Conservation (phyloP, 2,797 vertebrate species). For the Siniperca obscura region DNA sequence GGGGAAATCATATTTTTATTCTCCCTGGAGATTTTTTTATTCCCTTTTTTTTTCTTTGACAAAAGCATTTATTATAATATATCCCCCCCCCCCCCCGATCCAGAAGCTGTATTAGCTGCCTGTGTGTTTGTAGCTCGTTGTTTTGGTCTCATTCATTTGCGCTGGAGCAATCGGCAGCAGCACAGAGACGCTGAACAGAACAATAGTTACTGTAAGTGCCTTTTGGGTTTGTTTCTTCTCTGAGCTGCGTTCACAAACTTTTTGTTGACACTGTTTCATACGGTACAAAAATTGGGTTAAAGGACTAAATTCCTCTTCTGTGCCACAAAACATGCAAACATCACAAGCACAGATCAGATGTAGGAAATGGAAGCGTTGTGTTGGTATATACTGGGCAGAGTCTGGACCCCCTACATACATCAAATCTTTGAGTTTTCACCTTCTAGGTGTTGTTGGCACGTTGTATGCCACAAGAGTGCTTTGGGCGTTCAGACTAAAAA, state of each 20-base stretch:
- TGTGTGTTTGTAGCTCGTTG: background rate
- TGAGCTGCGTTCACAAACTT: constrained; percentile 9
- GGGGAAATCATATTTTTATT: constrained; percentile 63
- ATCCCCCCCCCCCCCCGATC: background rate
- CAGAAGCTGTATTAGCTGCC: background rate
- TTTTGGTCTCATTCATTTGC: constrained; percentile 4
- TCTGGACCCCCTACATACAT: no score
- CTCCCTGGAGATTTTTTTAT: constrained; percentile 49
- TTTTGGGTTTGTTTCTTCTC: background rate
- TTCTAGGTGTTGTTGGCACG: no score
- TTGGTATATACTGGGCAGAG: no score
- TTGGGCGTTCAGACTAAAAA: no score
- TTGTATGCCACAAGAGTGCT: no score
- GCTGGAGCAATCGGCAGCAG: constrained; percentile 20
- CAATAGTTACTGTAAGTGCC: background rate
- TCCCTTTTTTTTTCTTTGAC: constrained; percentile 25
- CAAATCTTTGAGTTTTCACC: no score
- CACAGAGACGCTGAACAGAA: background rate
- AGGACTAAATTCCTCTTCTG: background rate
- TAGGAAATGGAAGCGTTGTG: background rate
- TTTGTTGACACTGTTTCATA: background rate
- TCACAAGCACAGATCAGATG: background rate
- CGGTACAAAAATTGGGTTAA: background rate
- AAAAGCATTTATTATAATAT: constrained; percentile 48
- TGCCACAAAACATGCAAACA: background rate